Evolutionary conservation across 23 tunicate species (phyloP), one percentile per base, ranked within the genome.

Genomic region (Ascidia mentula): DNA sequence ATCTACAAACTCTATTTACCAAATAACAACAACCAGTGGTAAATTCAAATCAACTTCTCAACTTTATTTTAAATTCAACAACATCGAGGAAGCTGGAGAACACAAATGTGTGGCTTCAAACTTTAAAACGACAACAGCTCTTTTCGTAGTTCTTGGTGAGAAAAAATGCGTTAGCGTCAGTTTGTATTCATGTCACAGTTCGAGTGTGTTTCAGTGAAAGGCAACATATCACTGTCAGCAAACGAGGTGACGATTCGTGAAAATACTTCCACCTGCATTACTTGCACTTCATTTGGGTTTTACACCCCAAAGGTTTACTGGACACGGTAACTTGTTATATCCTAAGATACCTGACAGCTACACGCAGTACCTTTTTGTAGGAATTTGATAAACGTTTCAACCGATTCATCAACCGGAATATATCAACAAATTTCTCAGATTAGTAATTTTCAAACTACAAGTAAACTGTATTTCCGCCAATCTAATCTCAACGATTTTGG

Each of bases 271-370:
- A 20, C 65, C 7, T 20, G 65, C 65, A 53, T 53, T 20, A 53
- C 22, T 53, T 53, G 65, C 65, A 53, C 65, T 53, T 53, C 7
- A 5, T 53, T 53, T 6, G 65, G 65, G 13, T 53, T 5, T 9
- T 28, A 26, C 7, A 28, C 65, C 24, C 1, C 24, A 28, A 9
- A 9, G 22, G 65, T 53, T 53, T 53, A 53, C 24, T 53, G 65
- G 65, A 53, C 65, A 6, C 22, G 65, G 65, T 53, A 53, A 53
- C n/a, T n/a, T n/a, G n/a, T n/a, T n/a, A n/a, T n/a, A n/a, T n/a
- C 53, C 15, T 42, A 9, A 42, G 15, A 42, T 42, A 42, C 15
- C 15, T 42, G 12, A 42, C 53, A 12, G 15, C 53, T 42, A 53
- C 24, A 20, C 2, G 65, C 65, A 9, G 65, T 53, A 20, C 13